Percentiles rank a stretch among this genome's conserved stretches.
Evolutionary conservation across 2,888 invertebrate genomes (phyloP).

Genomic region (Empis livida): DNA sequence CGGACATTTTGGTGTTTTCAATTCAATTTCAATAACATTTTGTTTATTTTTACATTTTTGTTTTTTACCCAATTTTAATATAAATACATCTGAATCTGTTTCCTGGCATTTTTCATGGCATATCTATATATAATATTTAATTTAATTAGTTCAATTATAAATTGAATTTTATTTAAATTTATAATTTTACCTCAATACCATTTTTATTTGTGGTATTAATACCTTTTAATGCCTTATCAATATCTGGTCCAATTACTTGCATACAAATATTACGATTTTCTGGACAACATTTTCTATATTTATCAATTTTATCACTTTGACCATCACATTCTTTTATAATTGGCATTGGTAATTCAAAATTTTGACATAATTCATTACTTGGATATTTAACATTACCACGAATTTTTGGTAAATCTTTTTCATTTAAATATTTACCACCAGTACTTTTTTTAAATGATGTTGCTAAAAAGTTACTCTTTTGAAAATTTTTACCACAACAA

Average conservation of each 20-base stretch:
- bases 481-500: background rate
- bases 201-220: conserved; percentile 27
- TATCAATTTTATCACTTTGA: conserved; percentile 20
- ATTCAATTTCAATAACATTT: conserved; percentile 51
- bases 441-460: background rate
- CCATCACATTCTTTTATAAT: conserved; percentile 14
- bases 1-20: conserved; percentile 58
- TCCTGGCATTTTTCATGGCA: conserved; percentile 39
- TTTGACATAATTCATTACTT: conserved; percentile 23
- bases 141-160: too few relatives aligned
- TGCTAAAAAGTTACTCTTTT: background rate
- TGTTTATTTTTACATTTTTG: conserved; percentile 57
- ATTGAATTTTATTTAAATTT: background rate
- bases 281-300: conserved; percentile 16
- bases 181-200: conserved; percentile 31
- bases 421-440: conserved; percentile 6
- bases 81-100: conserved; percentile 56
- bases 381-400: conserved; percentile 34
- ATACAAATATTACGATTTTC: conserved; percentile 23
- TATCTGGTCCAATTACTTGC: conserved; percentile 28
- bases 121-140: conserved; percentile 18
- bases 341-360: conserved; percentile 6
- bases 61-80: conserved; percentile 63
- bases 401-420: conserved; percentile 13
- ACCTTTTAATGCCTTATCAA: conserved; percentile 25